Conservation (phyloP, 2,888 invertebrate genomes). For the Adela reaumurella region DNA sequence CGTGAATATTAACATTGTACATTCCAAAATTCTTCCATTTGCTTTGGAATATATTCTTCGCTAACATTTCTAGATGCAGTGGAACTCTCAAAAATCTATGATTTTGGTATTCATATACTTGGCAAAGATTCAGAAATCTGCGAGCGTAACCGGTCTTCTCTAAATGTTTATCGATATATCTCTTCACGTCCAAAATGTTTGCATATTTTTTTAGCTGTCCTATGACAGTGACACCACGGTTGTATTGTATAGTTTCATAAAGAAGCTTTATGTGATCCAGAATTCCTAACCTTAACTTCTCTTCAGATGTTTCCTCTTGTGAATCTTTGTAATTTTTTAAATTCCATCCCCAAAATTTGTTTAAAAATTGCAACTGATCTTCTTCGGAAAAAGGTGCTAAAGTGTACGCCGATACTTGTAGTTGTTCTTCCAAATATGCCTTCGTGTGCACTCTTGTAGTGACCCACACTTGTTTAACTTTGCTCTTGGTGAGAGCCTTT, state of each 20-base stretch:
- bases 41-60: neutral
- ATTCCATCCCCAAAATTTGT: neutral
- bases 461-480: neutral
- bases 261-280: neutral
- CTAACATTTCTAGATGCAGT: neutral
- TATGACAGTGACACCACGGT: neutral
- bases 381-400: neutral
- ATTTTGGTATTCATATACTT: neutral
- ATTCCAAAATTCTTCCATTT: neutral
- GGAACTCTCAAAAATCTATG: neutral
- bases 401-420: neutral
- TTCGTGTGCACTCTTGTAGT: neutral
- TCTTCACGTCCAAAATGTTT: neutral
- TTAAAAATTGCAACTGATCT: neutral
- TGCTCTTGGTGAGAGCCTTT: neutral
- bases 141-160: too few species aligned
- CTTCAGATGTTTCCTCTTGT: neutral
- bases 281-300: neutral
- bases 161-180: too few species aligned
- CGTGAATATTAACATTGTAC: too few species aligned
- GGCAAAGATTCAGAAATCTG: neutral
- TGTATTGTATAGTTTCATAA: neutral
- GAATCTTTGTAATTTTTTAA: neutral
- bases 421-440: neutral
- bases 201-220: neutral